Base-by-base conservation (phyloP, 2,797 vertebrate genomes). In the Chaenodraco wilsoni region DNA sequence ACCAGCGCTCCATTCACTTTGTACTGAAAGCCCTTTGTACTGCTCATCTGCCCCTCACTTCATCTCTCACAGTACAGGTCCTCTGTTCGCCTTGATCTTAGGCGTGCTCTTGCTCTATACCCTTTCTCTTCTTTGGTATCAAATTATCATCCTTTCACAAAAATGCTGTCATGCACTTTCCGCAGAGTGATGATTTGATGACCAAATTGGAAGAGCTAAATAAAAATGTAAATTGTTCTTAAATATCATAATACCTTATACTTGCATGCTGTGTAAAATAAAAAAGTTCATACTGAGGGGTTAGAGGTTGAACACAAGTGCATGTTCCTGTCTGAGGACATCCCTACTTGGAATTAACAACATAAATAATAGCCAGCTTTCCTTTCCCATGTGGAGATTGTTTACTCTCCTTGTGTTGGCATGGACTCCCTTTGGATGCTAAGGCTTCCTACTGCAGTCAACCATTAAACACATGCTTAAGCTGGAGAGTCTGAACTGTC, bases 1-100 rank as follows among this genome's bases (percentile, higher is more conserved):
- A 72, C 65, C 74, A 57, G 64, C 67, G 40, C 67, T 74, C 60
- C 50, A 78, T 80, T 79, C 76, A 83, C 59, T 71, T 65, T 84
- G 65, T 78, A 59, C 74, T 66, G 19, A 45, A 37, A 74, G 40
- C 16, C 74, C 72, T 82, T 87, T 85, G 66, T 67, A 69, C 43
- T 40, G 23, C 70, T 60, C 69, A 74, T 69, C 66, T 40, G n/a
- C 31, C 63, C 33, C 56, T 72, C 67, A 33, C 57, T 69, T 80
- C 64, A 67, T 72, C 67, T 76, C 62, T 67, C 70, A 55, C 54
- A 45, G 58, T 51, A 49, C 4, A 65, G 54, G 43, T 51, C 56
- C 50, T 63, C 3, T 58, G 46, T 56, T 12, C 50, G 41, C 68
- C 67, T 74, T 82, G 23, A 63, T 82, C 67, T 72, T 37, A 9